phyloP scores from a whole-genome alignment of 2,113 vertebrate species.

The Cardinalis cardinalis region DNA sequence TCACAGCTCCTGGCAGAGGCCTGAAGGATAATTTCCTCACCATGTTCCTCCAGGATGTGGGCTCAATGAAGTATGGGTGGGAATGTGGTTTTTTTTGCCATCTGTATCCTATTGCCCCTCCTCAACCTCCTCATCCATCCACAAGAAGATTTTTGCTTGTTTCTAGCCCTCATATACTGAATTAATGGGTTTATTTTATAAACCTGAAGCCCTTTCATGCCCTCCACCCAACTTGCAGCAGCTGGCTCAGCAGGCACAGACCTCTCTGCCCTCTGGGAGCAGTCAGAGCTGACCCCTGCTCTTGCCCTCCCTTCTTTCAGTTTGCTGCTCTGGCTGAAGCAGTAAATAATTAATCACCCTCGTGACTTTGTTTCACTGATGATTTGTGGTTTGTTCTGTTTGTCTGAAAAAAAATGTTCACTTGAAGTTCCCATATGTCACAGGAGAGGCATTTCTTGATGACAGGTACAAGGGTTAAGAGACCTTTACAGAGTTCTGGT shows the following conservation, averaged over 20 bases:
- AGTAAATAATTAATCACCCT: slow-evolving; percentile 14
- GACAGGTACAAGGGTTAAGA: neutral
- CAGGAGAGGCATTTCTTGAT: neutral
- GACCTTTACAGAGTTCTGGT: neutral
- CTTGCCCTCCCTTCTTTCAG: rapidly evolving
- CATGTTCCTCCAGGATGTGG: neutral
- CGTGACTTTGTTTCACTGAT: neutral
- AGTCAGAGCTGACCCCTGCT: neutral
- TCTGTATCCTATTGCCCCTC: rapidly evolving
- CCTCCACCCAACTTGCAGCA: neutral
- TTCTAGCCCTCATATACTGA: neutral
- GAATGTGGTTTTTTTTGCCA: neutral
- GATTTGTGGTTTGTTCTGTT: neutral
- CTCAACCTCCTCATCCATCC: neutral
- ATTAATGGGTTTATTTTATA: too few species aligned
- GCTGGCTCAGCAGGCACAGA: neutral
- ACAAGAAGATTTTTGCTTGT: neutral
- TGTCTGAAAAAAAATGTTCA: rapidly evolving
- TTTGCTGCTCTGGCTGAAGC: neutral
- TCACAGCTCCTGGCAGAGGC: neutral
- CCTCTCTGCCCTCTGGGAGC: neutral
- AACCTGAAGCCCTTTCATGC: neutral
- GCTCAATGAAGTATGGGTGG: neutral
- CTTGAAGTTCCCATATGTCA: neutral
- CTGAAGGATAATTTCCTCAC: neutral